Evolutionary conservation across 2,888 invertebrate genomes (phyloP).

Genomic region (Apocheima hispidaria): DNA sequence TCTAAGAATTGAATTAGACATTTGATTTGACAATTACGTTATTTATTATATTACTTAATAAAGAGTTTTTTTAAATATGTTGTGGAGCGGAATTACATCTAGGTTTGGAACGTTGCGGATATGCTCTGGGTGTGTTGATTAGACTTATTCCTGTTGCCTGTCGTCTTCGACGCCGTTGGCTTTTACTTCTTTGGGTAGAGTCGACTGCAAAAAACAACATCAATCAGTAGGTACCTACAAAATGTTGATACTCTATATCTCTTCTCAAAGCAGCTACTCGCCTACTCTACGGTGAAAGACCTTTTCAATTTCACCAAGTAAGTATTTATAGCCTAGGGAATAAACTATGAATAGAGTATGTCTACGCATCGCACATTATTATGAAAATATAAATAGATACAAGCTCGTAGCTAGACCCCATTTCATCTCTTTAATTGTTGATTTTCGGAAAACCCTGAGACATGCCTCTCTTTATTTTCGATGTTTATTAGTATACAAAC

Average conservation of each 20-base stretch:
- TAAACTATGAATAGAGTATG: not conserved
- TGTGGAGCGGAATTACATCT: slow-evolving; percentile 68
- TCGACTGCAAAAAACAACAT: slow-evolving; percentile 66
- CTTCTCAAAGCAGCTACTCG: not conserved
- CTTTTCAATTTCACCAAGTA: not conserved
- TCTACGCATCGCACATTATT: not conserved
- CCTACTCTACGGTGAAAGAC: not conserved
- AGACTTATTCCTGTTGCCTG: slow-evolving; percentile 74
- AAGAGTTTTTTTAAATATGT: slow-evolving; percentile 52
- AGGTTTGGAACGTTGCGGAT: slow-evolving; percentile 57
- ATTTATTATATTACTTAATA: slow-evolving; percentile 52
- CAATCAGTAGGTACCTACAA: not conserved
- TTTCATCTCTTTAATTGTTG: too few species aligned
- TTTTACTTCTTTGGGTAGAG: slow-evolving; percentile 79
- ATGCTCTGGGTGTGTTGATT: slow-evolving; percentile 42
- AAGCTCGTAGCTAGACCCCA: not conserved
- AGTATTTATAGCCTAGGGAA: not conserved
- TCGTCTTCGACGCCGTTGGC: slow-evolving; percentile 76
- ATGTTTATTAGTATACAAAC: too few species aligned
- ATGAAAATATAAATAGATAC: not conserved
- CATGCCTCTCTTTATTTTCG: too few species aligned
- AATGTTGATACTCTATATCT: not conserved
- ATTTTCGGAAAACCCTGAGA: too few species aligned
- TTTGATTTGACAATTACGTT: slow-evolving; percentile 50
- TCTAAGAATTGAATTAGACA: slow-evolving; percentile 71